phyloP scores from a whole-genome alignment of 92 coral and sea anemone species.

The Porites rus region DNA sequence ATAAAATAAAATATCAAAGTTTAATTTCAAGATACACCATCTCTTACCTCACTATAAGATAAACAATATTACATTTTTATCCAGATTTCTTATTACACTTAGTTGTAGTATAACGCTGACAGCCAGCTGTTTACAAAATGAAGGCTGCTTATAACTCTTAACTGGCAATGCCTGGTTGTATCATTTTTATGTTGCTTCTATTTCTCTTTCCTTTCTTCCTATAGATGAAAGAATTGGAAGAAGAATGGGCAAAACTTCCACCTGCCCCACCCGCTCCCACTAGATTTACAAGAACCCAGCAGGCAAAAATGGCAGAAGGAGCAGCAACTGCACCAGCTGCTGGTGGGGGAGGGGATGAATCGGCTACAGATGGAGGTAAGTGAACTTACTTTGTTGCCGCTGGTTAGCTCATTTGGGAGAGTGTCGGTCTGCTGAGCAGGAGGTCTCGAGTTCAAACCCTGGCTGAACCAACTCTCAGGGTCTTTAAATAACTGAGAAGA shows the following conservation, averaged over 20 bases:
- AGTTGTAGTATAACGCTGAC: too few species aligned
- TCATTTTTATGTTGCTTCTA: neutral
- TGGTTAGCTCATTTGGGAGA: neutral
- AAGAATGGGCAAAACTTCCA: conserved; percentile 94
- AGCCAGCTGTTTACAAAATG: too few species aligned
- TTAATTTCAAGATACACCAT: too few species aligned
- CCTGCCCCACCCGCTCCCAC: conserved; percentile 94
- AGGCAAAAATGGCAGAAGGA: conserved; percentile 87
- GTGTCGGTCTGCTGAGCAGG: too few species aligned
- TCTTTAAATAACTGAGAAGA: too few species aligned
- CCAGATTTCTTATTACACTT: too few species aligned
- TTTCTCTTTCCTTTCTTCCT: neutral
- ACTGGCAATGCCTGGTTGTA: neutral
- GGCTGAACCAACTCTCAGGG: too few species aligned
- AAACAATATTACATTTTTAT: too few species aligned
- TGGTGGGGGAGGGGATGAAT: conserved; percentile 35
- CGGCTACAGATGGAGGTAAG: conserved; percentile 40
- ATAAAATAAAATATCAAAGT: too few species aligned
- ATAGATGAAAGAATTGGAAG: conserved; percentile 94
- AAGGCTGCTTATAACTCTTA: neutral
- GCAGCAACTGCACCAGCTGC: conserved; percentile 72
- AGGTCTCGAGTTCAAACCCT: too few species aligned
- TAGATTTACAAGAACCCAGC: conserved; percentile 93
- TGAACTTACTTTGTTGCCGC: too few species aligned
- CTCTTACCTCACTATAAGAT: too few species aligned